A percentile compares a stretch with the other conserved stretches of the same genome.
phyloP scores from a whole-genome alignment of 2,797 vertebrate species.

The Leuciscus waleckii region DNA sequence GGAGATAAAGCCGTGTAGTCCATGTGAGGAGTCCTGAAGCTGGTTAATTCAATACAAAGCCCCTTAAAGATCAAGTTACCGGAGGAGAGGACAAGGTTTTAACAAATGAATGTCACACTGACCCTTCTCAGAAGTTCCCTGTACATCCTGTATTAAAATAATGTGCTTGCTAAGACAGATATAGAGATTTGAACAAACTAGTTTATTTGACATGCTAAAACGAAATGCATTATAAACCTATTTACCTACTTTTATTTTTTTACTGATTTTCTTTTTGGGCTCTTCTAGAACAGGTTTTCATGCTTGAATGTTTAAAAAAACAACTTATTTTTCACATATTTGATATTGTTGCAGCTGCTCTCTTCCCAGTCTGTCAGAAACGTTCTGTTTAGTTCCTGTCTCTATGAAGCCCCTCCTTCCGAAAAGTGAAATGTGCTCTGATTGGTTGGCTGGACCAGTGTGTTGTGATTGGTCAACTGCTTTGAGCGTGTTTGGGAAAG shows the following conservation, averaged over 20 bases:
- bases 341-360: neutral
- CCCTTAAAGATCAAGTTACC: slow-evolving; percentile 47
- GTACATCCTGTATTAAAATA: slow-evolving; percentile 17
- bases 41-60: slow-evolving; percentile 54
- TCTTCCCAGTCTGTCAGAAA: neutral
- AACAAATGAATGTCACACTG: slow-evolving; percentile 17
- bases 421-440: neutral
- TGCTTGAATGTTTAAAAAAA: neutral
- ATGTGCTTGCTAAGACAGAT: neutral
- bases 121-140: slow-evolving; percentile 3
- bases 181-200: neutral
- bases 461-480: neutral
- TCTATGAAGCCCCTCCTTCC: neutral
- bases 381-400: neutral
- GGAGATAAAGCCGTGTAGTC: neutral
- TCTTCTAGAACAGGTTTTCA: neutral
- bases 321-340: neutral
- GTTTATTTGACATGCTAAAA: neutral
- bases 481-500: neutral
- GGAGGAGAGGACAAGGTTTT: slow-evolving; percentile 22
- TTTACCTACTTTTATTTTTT: neutral
- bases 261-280: neutral
- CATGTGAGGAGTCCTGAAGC: neutral
- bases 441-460: neutral
- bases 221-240: neutral